phyloP scores from a whole-genome alignment of 1,140 invertebrate genomes.

The Aphelenchoides besseyi region DNA sequence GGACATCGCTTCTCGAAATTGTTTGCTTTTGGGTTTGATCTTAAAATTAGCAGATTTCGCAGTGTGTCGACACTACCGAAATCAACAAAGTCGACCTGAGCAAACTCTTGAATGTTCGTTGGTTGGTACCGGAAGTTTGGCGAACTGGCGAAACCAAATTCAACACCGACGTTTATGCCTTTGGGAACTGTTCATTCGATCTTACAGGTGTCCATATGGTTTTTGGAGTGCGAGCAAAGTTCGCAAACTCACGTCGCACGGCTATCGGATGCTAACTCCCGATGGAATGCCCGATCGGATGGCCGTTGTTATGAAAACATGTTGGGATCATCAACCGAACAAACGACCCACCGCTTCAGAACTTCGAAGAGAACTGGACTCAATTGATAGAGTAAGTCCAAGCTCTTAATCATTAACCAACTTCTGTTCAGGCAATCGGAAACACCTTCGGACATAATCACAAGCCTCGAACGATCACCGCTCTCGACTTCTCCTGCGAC shows the following conservation, averaged over 20 bases:
- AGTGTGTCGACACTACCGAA: conserved; percentile 49
- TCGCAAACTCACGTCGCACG: conserved; percentile 45
- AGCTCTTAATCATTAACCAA: too few relatives aligned
- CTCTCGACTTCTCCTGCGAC: too few relatives aligned
- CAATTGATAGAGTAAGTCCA: conserved; percentile 33
- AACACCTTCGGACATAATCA: too few relatives aligned
- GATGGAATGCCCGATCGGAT: conserved; percentile 37
- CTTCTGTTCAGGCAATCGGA: too few relatives aligned
- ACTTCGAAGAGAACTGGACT: conserved; percentile 37
- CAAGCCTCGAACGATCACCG: too few relatives aligned
- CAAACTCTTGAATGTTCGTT: conserved; percentile 52
- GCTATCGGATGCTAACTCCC: conserved; percentile 46
- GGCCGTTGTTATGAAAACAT: conserved; percentile 38
- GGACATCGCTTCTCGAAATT: conserved; percentile 53
- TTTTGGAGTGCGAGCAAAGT: conserved; percentile 40
- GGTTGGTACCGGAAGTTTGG: conserved; percentile 46
- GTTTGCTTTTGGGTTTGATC: conserved; percentile 35
- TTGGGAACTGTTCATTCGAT: conserved; percentile 37
- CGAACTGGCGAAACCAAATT: conserved; percentile 37
- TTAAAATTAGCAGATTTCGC: conserved; percentile 54
- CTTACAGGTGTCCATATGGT: conserved; percentile 31
- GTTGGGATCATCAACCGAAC: conserved; percentile 35
- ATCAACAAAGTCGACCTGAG: conserved; percentile 55
- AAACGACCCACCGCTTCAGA: conserved; percentile 40
- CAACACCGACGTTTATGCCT: conserved; percentile 36